Conservation (phyloP, 2,888 invertebrate species). For the Sabellastarte sp. region DNA sequence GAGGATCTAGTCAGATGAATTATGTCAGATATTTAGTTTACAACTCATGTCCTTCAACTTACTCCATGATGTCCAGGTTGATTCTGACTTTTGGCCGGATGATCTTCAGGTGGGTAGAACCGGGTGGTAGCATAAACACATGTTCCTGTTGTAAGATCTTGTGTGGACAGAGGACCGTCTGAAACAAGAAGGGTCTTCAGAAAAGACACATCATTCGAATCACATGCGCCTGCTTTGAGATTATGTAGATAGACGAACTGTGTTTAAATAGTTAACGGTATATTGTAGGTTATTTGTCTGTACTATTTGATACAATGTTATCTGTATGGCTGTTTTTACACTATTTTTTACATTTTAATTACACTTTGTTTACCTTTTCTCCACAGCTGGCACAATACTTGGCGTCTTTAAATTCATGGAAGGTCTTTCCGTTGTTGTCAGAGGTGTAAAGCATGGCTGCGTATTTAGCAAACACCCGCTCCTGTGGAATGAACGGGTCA, state of each 20-base stretch:
- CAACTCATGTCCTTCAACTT: constrained; percentile 26
- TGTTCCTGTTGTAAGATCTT: constrained; percentile 50
- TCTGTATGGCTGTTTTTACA: no score
- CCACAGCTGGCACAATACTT: constrained; percentile 55
- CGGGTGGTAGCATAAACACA: constrained; percentile 45
- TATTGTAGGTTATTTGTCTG: no score
- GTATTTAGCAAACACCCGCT: constrained; percentile 49
- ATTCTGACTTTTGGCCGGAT: constrained; percentile 50
- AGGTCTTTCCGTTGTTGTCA: constrained; percentile 49
- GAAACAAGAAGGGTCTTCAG: constrained; percentile 5
- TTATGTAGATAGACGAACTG: no score
- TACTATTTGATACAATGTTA: no score
- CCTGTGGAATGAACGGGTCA: constrained; percentile 55
- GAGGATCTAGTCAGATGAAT: no score
- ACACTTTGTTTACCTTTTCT: constrained; percentile 55
- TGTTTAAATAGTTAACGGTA: no score
- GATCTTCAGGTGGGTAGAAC: constrained; percentile 52
- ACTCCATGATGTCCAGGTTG: constrained; percentile 50
- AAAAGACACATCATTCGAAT: no score
- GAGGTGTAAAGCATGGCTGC: constrained; percentile 57
- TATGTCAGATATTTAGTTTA: no score
- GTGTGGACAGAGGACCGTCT: constrained; percentile 57
- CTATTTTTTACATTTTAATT: no score
- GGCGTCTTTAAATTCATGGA: constrained; percentile 53
- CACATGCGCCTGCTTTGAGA: no score